These are phyloP conservation scores for Echinarachnius parma DNA, from an alignment of 53 echinoderm and acorn worm species.

Conservation along the genomic window DNA sequence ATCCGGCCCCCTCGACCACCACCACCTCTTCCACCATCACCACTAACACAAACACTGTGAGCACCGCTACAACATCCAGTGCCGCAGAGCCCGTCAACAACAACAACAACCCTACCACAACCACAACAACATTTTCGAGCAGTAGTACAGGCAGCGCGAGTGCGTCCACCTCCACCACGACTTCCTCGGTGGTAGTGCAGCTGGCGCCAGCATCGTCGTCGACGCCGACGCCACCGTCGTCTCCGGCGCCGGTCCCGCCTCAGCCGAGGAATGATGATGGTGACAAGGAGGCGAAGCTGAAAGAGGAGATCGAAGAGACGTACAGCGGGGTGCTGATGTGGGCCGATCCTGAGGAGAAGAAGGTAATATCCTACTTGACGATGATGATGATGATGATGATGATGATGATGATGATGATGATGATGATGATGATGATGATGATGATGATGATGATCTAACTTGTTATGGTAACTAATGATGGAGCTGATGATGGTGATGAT, in stretches of 20 bases:
- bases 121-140: neutral
- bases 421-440: neutral
- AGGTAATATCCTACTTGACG: conserved; percentile 59
- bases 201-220: too few species aligned
- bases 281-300: conserved; percentile 53
- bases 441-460: conserved; percentile 13
- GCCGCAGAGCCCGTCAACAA: neutral
- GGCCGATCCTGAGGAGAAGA: conserved; percentile 90
- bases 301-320: conserved; percentile 59
- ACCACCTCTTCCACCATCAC: conserved; percentile 12
- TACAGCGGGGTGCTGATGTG: conserved; percentile 82
- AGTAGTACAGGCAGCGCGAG: neutral
- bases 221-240: neutral
- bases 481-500: too few species aligned
- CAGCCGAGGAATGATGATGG: neutral
- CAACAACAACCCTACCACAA: neutral
- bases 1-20: conserved; percentile 9
- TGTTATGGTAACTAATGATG: too few species aligned
- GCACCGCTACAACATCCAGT: neutral
- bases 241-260: neutral
- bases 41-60: neutral
- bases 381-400: neutral
- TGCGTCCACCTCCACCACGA: neutral
- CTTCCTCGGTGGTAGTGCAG: too few species aligned
- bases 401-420: neutral